Base-by-base conservation (phyloP, 1,140 invertebrate genomes). In the Lysiphlebus fabarum region DNA sequence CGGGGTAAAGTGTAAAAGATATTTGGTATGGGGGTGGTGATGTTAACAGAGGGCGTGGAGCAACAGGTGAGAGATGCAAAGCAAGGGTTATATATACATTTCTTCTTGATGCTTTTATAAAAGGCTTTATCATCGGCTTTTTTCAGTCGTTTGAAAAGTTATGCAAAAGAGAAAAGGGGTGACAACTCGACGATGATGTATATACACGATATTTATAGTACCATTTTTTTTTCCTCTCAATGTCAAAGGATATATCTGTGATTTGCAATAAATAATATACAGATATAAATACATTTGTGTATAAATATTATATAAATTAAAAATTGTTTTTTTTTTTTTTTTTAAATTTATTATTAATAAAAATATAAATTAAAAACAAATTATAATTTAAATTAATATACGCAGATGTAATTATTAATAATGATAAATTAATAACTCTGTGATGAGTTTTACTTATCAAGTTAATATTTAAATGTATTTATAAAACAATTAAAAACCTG, bases 31-130 rank as follows among this genome's bases (percentile, higher is more conserved):
- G 36, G 45, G 37, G 53, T 10, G 66, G 59, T 65, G 67, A 67
- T 75, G 74, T 73, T 65, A 26, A 26, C 72, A 76, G 72, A 73
- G 72, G 70, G 68, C 67, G 66, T 53, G 58, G 69, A 75, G 76
- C 76, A 78, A 78, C 76, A 78, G 76, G 76, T 78, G 76, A 76
- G 17, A 26, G 75, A 78, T 78, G 76, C 73, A 77, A 77, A 78
- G 76, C 72, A 78, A 78, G 76, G 76, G 76, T 78, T 78, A 59
- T 56, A 75, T 75, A 26, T 26, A n/a, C n/a, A 26, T 26, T 26
- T 26, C 17, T 26, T 26, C 17, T 76, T 70, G 70, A 67, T 68
- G 67, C 66, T 67, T 73, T 55, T 68, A 63, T 63, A 49, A 70
- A 61, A 65, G 59, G 40, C 26, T 33, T 36, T 6, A 33, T 36